Conservation (phyloP, 2,888 invertebrate species). For the Hipparchia semele region DNA sequence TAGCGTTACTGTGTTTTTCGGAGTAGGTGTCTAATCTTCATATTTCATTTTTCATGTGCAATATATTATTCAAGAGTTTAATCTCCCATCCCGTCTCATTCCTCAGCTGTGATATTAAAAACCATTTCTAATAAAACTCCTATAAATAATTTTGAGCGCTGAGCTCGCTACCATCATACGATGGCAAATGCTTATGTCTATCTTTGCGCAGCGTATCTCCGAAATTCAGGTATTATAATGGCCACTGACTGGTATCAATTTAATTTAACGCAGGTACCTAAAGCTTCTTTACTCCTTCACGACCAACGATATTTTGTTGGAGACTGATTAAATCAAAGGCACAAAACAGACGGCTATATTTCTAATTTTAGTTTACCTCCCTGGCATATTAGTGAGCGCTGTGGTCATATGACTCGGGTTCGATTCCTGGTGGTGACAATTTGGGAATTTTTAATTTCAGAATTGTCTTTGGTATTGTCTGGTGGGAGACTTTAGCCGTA, state of each 20-base stretch:
- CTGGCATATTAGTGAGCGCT: too few species aligned
- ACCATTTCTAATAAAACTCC: conserved; percentile 16
- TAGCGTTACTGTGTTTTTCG: too few species aligned
- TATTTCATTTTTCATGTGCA: neutral
- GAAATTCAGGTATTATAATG: conserved; percentile 3
- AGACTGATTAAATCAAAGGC: too few species aligned
- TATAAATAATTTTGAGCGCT: conserved; percentile 7
- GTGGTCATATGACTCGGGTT: too few species aligned
- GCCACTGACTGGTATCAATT: neutral
- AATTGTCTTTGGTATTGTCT: too few species aligned
- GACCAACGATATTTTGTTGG: too few species aligned
- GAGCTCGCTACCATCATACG: neutral
- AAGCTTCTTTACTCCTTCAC: neutral
- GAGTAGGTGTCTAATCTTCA: neutral
- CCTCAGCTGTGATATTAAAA: conserved; percentile 11
- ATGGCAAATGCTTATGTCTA: neutral
- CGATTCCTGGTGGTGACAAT: too few species aligned
- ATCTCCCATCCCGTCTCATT: neutral
- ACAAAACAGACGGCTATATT: too few species aligned
- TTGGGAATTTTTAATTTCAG: too few species aligned
- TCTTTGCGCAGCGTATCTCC: conserved; percentile 11
- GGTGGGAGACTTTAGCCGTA: too few species aligned
- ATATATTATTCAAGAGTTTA: conserved; percentile 3
- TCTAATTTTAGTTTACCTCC: too few species aligned
- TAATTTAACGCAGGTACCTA: conserved; percentile 1